Percentiles rank a stretch among this genome's conserved stretches.
phyloP scores from a whole-genome alignment of 1,140 invertebrate species.

The Hermetia illucens region DNA sequence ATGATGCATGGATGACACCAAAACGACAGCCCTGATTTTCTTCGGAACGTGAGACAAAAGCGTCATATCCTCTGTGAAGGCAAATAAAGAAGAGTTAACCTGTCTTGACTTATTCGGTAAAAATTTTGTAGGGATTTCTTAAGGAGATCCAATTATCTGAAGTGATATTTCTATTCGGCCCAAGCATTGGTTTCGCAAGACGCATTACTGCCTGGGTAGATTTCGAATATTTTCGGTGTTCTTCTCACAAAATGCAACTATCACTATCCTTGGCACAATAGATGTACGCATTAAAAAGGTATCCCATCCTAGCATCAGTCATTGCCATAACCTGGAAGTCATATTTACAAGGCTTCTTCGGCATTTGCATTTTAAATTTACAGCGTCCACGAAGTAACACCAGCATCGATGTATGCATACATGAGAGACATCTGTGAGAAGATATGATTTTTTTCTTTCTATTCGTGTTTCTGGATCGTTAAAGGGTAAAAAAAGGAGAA shows the following conservation, averaged over 20 bases:
- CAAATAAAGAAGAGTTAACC: too few relatives aligned
- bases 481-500: conserved; percentile 14
- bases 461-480: conserved; percentile 15
- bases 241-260: conserved; percentile 10
- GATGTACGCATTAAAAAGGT: conserved; percentile 15
- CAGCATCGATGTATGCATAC: conserved; percentile 30
- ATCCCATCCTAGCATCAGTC: conserved; percentile 18
- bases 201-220: conserved; percentile 17
- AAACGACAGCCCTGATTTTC: conserved; percentile 8
- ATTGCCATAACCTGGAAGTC: conserved; percentile 27
- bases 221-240: conserved; percentile 12
- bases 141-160: conserved; percentile 31
- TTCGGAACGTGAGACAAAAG: conserved; percentile 12
- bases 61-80: conserved; percentile 12
- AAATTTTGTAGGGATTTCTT: too few relatives aligned
- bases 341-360: conserved; percentile 33
- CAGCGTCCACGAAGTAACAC: conserved; percentile 25
- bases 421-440: conserved; percentile 18
- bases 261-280: conserved; percentile 15
- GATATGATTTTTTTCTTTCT: conserved; percentile 19
- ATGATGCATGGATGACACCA: conserved; percentile 14
- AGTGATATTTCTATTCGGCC: conserved; percentile 22
- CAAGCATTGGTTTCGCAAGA: conserved; percentile 16
- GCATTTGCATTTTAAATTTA: conserved; percentile 30
- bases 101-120: too few relatives aligned